Evolutionary conservation across 2,888 invertebrate genomes (phyloP), one percentile per base, ranked within the genome.

Genomic region (Galeruca laticollis): DNA sequence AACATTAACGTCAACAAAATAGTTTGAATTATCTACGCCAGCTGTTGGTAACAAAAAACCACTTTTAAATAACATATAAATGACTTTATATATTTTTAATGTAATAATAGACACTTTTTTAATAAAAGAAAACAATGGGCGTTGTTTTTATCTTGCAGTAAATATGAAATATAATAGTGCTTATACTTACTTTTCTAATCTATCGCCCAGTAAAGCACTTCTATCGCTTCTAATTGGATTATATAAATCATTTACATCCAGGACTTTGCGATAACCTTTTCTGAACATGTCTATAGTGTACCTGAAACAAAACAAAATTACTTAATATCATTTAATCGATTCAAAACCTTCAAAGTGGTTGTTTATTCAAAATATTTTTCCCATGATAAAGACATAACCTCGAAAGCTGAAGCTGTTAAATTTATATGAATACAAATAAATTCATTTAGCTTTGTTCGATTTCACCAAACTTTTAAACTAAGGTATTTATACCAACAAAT

Each of bases 231-330:
- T 87, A 60, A 92, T 87, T 0, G 94, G 90, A 77, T 91, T 90
- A 80, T 92, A 92, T 52, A 96, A 86, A 84, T 96, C 96, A 31
- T 89, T 87, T 54, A 91, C 88, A 74, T 92, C 92, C 59, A 96
- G 84, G 60, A 91, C 90, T 78, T 93, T 90, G 68, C 87, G 88
- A 78, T 90, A 90, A 0, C 95, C 96, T 81, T 90, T 90, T 77
- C 89, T 90, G 85, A 95, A 95, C 78, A 94, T 86, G 5, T 91
- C 92, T 80, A 93, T 87, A 66, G 94, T 92, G 91, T 94, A 96
- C 85, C 93, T 93, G 81, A 47, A 88, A 85, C 74, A 73, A 69
- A 73, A 70, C 71, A 63, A 9, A 54, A 1, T 10, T 2, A 11
- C 37, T 11, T 1, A 26, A 26, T 26, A 26, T 26, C 26, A 3